These are phyloP conservation scores for Xylota segnis DNA, from an alignment of 2,888 invertebrate genomes.

Conservation along the genomic window DNA sequence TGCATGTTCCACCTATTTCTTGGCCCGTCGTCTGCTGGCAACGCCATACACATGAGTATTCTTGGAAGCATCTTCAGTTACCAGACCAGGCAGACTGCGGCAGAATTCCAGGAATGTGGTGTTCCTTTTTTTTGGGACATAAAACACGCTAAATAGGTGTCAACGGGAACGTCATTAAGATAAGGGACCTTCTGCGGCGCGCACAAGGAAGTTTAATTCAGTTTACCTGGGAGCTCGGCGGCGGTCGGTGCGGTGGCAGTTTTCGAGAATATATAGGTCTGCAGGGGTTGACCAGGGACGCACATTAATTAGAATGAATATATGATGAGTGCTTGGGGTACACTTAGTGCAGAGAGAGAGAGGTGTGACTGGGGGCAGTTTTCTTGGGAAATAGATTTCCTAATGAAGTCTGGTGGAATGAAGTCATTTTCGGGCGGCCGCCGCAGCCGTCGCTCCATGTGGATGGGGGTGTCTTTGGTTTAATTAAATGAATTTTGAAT, in stretches of 20 bases:
- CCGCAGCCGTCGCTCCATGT: too few species aligned
- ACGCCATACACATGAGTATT: not conserved
- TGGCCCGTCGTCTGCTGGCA: not conserved
- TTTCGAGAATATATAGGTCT: constrained; percentile 65
- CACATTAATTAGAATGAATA: constrained; percentile 75
- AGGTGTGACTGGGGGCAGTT: constrained; percentile 27
- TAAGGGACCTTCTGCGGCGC: constrained; percentile 55
- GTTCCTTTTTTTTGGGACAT: constrained; percentile 34
- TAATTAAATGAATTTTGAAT: constrained; percentile 76
- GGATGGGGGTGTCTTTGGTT: constrained; percentile 59
- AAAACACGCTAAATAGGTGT: constrained; percentile 74
- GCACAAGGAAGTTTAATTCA: constrained; percentile 31
- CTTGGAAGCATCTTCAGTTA: constrained; percentile 24
- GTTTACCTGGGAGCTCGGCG: constrained; percentile 4
- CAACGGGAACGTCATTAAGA: constrained; percentile 73
- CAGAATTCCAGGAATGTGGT: constrained; percentile 17
- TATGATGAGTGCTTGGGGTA: constrained; percentile 71
- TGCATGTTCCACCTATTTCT: constrained; percentile 65
- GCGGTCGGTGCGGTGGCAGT: constrained; percentile 44
- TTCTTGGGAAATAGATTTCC: constrained; percentile 49
- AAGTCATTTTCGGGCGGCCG: constrained; percentile 21
- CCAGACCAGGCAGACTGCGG: not conserved
- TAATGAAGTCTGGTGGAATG: constrained; percentile 58
- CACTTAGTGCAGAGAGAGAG: constrained; percentile 39
- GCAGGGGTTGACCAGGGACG: constrained; percentile 72